These are phyloP conservation scores for Arctocebus calabarensis DNA, from an alignment of 2,797 vertebrate species.

Conservation along the genomic window DNA sequence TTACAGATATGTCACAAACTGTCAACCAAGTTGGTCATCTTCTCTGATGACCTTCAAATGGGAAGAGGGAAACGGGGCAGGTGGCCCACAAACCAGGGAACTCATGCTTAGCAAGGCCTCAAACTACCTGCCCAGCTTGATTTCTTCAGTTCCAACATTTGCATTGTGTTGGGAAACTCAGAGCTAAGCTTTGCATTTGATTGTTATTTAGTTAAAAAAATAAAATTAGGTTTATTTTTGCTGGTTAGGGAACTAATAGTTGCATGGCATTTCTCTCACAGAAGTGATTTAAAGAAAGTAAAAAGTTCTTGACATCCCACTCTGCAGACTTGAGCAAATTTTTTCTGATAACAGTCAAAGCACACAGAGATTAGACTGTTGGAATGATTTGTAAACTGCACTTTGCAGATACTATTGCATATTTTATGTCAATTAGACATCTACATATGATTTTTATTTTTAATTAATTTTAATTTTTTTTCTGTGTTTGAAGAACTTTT, in stretches of 20 bases:
- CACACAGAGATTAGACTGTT: not conserved
- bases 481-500: not conserved
- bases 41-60: accelerated
- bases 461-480: not conserved
- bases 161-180: too few relatives aligned
- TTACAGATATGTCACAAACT: not conserved
- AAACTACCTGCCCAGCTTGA: accelerated
- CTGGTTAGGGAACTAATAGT: not conserved
- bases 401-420: not conserved
- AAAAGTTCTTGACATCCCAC: not conserved
- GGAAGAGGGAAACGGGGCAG: not conserved
- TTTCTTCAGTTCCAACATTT: not conserved
- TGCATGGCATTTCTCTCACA: not conserved
- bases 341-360: slow-evolving; percentile 15
- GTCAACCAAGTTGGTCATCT: too few relatives aligned
- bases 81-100: too few relatives aligned
- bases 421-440: not conserved
- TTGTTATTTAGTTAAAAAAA: not conserved
- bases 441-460: not conserved
- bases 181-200: not conserved
- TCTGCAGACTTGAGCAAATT: not conserved
- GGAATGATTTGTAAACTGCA: not conserved
- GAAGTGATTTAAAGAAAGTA: not conserved
- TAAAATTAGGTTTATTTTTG: not conserved
- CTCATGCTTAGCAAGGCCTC: too few relatives aligned